Evolutionary conservation across 2,888 invertebrate genomes (phyloP), one percentile per base, ranked within the genome.

Genomic region (Macrostomum cliftonense): DNA sequence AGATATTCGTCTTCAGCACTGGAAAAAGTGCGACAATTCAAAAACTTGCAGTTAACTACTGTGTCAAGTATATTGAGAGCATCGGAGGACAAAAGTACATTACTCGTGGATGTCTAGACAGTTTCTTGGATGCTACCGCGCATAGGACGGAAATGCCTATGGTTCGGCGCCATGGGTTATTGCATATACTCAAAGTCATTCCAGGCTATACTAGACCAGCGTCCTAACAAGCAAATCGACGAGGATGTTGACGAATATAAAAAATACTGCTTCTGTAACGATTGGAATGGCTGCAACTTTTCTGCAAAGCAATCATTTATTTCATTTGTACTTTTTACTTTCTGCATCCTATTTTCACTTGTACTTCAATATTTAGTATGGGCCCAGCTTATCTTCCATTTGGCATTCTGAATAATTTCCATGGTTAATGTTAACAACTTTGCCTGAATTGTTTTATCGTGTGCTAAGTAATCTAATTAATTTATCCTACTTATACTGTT

Each of bases 191-290:
- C 28, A 28, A 28, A 28, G 9, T 7, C 28, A 9, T 49, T 52
- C 9, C 40, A 51, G 16, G 37, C 52, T 16, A 20, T n/a, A n/a
- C 28, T 45, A 4, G n/a, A n/a, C 13, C 2, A 28, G 5, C 16
- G 37, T 4, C 59, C 59, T 1, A 64, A 63, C 2, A 57, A 65
- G 9, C 63, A 63, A 49, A 64, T 66, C 49, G 62, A 66, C 51
- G 63, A 63, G 38, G 56, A 50, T 49, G 62, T 63, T 39, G 60
- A 67, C 50, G 47, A 53, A 12, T 56, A 59, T 12, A 63, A 59
- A 20, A 52, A 55, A 14, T 68, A 67, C 56, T 68, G 68, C 50
- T 67, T 67, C 58, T 68, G 68, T 51, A 67, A 68, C 54, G 68
- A 68, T 50, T 65, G 61, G 59, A 64, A 67, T 49, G 68, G 67